Evolutionary conservation across 2,888 invertebrate genomes (phyloP), one percentile per base, ranked within the genome.

Genomic region (Psococerastis gibbosa): DNA sequence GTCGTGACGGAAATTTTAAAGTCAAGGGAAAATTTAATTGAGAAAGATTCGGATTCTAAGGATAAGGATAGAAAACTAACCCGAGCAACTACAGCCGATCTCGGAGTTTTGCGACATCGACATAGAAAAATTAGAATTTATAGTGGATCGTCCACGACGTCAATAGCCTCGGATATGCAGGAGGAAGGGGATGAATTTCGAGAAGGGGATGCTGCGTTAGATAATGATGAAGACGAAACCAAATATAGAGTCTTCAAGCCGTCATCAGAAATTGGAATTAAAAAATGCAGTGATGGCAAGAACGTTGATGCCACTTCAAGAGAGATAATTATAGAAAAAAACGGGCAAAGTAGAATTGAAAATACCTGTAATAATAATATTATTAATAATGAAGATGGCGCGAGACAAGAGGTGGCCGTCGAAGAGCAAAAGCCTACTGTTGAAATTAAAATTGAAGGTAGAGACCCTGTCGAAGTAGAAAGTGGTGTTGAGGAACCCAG

Each of bases 401-500:
- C 32, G 27, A 11, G 6, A 11, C 8, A 27, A 27, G 27, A 27
- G 27, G 27, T 8, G 11, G 11, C 27, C 11, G 11, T 27, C 11
- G 11, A 27, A 6, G 27, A 27, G 11, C 31, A 31, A n/a, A 31
- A 31, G n/a, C n/a, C n/a, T n/a, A n/a, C n/a, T n/a, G 31, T 23
- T 31, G 42, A 42, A 22, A 42, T 5, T 23, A 42, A 31, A 43
- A 16, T 3, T 18, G 2, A 3, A 18, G 9, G 32, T 15, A 42
- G 32, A 18, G 15, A 4, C 52, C 58, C 2, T 1, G 61, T 63
- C 33, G 59, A 52, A 41, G n/a, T n/a, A n/a, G n/a, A n/a, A n/a
- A n/a, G n/a, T n/a, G 27, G 27, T 27, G 11, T 27, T 9, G 63
- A 64, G 2, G 65, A 65, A 47, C 65, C 64, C 0, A 61, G 64